A percentile compares a stretch with the other conserved stretches of the same genome.
phyloP scores from a whole-genome alignment of 2,113 vertebrate genomes.

The Rousettus leschenaultii region DNA sequence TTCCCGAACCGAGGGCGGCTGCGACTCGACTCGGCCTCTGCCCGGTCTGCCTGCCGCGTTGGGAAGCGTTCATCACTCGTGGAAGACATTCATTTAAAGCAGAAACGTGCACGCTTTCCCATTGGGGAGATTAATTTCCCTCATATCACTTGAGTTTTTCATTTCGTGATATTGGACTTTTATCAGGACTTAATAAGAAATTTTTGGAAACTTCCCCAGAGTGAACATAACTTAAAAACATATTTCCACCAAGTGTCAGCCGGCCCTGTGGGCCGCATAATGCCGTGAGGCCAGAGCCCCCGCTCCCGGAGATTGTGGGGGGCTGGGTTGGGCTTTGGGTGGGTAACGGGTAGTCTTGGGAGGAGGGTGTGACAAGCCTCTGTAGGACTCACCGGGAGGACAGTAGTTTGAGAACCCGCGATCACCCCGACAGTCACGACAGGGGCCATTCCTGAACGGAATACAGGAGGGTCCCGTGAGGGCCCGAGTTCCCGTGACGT shows the following conservation, averaged over 20 bases:
- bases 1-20: rapidly evolving
- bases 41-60: too few relatives aligned
- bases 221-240: background rate
- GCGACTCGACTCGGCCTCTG: rapidly evolving
- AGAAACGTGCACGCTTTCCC: background rate
- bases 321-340: background rate
- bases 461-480: rapidly evolving
- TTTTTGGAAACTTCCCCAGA: background rate
- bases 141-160: background rate
- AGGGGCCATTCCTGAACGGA: background rate
- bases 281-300: rapidly evolving
- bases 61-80: background rate
- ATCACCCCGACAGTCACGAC: background rate
- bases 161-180: background rate
- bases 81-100: background rate
- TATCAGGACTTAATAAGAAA: background rate
- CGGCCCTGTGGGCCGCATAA: too few relatives aligned
- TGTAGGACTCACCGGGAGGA: background rate
- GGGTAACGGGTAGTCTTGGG: too few relatives aligned
- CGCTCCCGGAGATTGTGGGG: rapidly evolving
- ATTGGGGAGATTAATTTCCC: background rate
- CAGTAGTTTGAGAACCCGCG: background rate
- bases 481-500: background rate
- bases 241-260: background rate
- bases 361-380: rapidly evolving